phyloP scores from a whole-genome alignment of 2,797 vertebrate genomes.

The Ciconia nigra region DNA sequence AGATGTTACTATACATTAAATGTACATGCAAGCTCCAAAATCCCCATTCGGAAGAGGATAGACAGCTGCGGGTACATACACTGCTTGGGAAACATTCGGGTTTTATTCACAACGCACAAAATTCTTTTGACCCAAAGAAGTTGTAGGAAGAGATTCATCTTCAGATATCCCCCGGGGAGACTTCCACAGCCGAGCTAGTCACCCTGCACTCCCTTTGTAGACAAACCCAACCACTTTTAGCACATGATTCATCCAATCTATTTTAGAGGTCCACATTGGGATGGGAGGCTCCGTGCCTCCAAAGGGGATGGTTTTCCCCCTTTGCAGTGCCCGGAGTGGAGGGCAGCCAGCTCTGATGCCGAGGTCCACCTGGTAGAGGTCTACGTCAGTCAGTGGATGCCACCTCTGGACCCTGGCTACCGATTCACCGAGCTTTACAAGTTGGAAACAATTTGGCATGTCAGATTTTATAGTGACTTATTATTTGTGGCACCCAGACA shows the following conservation, averaged over 20 bases:
- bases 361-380: not conserved
- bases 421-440: not conserved
- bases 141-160: constrained; percentile 13
- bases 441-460: not conserved
- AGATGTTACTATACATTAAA: not conserved
- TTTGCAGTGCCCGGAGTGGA: not conserved
- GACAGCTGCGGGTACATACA: not conserved
- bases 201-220: not conserved
- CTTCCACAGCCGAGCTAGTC: not conserved
- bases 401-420: not conserved
- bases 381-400: not conserved
- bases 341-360: not conserved
- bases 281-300: not conserved
- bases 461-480: not conserved
- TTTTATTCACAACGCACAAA: constrained; percentile 14
- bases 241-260: not conserved
- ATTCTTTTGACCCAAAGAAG: not conserved
- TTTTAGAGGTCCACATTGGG: not conserved
- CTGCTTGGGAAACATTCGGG: not conserved
- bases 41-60: fast-evolving
- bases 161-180: not conserved
- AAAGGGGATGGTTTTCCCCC: not conserved
- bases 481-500: not conserved
- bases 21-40: not conserved
- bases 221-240: not conserved